These are phyloP conservation scores for Atractosteus spatula DNA, from an alignment of 2,113 vertebrate species.

Conservation along the genomic window DNA sequence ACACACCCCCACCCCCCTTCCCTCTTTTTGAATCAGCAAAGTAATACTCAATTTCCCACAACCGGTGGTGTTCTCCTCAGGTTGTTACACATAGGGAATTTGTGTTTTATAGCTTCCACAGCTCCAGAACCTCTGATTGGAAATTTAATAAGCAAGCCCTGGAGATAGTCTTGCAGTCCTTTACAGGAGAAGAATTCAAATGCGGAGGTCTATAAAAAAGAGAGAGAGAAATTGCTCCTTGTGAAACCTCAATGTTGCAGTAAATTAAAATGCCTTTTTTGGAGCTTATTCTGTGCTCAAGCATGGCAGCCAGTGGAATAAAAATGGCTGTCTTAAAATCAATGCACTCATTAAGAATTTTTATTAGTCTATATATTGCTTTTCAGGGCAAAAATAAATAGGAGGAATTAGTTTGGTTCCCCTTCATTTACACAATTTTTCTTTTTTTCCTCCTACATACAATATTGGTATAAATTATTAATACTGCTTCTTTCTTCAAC, in stretches of 20 bases:
- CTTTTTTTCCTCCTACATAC: slow-evolving; percentile 32
- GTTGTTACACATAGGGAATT: slow-evolving; percentile 41
- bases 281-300: slow-evolving; percentile 18
- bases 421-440: slow-evolving; percentile 41
- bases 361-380: slow-evolving; percentile 44
- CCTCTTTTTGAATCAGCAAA: slow-evolving; percentile 49
- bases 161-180: slow-evolving; percentile 50
- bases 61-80: slow-evolving; percentile 47
- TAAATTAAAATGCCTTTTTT: slow-evolving; percentile 55
- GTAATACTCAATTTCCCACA: slow-evolving; percentile 51
- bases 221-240: slow-evolving; percentile 13
- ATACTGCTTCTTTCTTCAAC: slow-evolving; percentile 8
- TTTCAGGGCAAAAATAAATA: slow-evolving; percentile 44
- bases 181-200: slow-evolving; percentile 15
- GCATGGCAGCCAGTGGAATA: slow-evolving; percentile 20
- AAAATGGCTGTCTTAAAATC: slow-evolving; percentile 44
- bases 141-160: slow-evolving; percentile 61
- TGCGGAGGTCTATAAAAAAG: slow-evolving; percentile 45
- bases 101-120: slow-evolving; percentile 58
- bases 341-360: slow-evolving; percentile 54
- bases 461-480: slow-evolving; percentile 47
- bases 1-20: slow-evolving; percentile 23
- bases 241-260: slow-evolving; percentile 34
- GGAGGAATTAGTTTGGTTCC: slow-evolving; percentile 30
- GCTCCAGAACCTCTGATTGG: slow-evolving; percentile 58